These are phyloP conservation scores for Coelinius sp. DNA, from an alignment of 2,888 invertebrate genomes.

Conservation along the genomic window DNA sequence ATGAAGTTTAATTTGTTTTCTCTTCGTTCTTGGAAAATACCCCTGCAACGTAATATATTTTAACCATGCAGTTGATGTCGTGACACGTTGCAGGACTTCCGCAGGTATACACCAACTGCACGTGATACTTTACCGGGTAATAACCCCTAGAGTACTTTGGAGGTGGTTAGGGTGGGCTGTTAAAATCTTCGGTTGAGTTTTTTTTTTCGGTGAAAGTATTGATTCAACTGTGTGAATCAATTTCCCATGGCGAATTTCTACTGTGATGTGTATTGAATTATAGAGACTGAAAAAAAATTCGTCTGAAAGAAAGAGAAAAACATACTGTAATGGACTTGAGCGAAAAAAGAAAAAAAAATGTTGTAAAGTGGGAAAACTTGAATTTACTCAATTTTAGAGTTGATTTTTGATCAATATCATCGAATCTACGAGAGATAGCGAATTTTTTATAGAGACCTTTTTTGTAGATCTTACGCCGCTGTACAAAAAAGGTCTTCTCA, in stretches of 20 bases:
- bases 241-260: neutral
- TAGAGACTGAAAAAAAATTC: neutral
- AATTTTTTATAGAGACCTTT: too few relatives aligned
- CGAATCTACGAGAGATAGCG: too few relatives aligned
- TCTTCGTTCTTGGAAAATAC: conserved; percentile 13
- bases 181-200: neutral
- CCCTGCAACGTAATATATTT: conserved; percentile 17
- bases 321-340: too few relatives aligned
- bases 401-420: too few relatives aligned
- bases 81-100: conserved; percentile 26
- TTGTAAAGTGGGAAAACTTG: too few relatives aligned
- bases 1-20: conserved; percentile 4
- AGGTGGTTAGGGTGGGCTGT: neutral
- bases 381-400: too few relatives aligned
- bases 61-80: conserved; percentile 16
- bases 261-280: neutral
- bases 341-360: too few relatives aligned
- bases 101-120: conserved; percentile 29
- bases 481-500: too few relatives aligned
- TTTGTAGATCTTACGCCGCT: too few relatives aligned
- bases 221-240: conserved; percentile 22
- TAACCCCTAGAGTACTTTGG: conserved; percentile 20
- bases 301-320: neutral
- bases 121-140: conserved; percentile 39
- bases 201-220: conserved; percentile 32